Conservation (phyloP, 2,797 vertebrate species). For the Apogon talboti region DNA sequence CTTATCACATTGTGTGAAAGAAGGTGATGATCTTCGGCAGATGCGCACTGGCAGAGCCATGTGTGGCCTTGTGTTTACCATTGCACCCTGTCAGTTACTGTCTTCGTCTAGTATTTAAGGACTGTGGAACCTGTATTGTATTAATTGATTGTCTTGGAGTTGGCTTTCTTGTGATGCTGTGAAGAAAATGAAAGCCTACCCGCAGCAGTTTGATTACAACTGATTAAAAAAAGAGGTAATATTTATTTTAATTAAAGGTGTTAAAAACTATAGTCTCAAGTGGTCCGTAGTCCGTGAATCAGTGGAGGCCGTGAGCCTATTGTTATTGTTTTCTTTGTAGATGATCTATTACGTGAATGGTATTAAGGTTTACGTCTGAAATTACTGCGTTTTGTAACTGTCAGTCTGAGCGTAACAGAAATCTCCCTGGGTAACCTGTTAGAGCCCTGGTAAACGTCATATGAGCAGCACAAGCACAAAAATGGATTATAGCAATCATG, state of each 20-base stretch:
- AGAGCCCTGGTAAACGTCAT: constrained; percentile 26
- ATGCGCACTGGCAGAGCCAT: constrained; percentile 39
- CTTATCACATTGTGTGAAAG: constrained; percentile 47
- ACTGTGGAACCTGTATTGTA: constrained; percentile 10
- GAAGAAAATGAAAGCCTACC: background rate
- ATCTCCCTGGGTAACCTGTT: constrained; percentile 46
- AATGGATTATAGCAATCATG: constrained; percentile 71
- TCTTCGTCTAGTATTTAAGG: constrained; percentile 28
- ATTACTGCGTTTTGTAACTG: background rate
- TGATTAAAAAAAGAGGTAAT: background rate
- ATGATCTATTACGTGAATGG: background rate
- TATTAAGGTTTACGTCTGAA: background rate
- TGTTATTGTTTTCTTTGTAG: background rate
- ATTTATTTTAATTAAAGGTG: too few relatives aligned
- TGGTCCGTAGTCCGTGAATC: too few relatives aligned
- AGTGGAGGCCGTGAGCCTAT: background rate
- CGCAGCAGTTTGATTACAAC: background rate
- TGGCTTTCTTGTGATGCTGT: background rate
- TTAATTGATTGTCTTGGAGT: constrained; percentile 39
- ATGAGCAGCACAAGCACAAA: constrained; percentile 43
- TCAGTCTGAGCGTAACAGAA: constrained; percentile 33
- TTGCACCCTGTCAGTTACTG: constrained; percentile 51
- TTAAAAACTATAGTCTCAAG: too few relatives aligned
- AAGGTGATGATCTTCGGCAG: constrained; percentile 49
- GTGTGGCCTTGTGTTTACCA: constrained; percentile 41